phyloP scores from a whole-genome alignment of 2,113 vertebrate species.

The Cyanocitta stelleri region DNA sequence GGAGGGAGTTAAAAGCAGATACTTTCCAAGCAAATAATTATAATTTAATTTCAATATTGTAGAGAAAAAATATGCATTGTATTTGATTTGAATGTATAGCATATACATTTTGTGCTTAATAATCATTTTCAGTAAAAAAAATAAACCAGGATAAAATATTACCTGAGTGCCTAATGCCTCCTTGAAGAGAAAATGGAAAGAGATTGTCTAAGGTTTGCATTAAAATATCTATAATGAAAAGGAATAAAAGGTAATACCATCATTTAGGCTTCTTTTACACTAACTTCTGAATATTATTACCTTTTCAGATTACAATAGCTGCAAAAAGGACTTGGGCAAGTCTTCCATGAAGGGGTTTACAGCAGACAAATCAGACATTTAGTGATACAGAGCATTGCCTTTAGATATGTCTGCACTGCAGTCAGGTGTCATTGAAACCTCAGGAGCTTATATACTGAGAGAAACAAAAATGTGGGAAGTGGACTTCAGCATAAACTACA shows the following conservation, averaged over 20 bases:
- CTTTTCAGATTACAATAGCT: background rate
- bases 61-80: background rate
- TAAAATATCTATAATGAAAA: background rate
- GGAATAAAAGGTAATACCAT: background rate
- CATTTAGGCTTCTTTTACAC: background rate
- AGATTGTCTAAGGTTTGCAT: background rate
- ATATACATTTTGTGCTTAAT: background rate
- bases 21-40: background rate
- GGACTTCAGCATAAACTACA: background rate
- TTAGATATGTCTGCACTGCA: background rate
- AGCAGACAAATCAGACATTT: background rate
- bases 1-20: background rate
- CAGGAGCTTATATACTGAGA: background rate
- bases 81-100: background rate
- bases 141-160: background rate
- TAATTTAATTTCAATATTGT: background rate
- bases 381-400: background rate
- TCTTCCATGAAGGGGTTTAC: background rate
- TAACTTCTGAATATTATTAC: background rate
- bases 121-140: background rate
- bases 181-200: background rate
- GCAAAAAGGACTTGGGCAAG: background rate
- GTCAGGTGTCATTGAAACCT: background rate
- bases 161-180: background rate
- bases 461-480: background rate